Evolutionary conservation across 2,888 invertebrate species (phyloP).

Genomic region (Reticulitermes lucifugus): DNA sequence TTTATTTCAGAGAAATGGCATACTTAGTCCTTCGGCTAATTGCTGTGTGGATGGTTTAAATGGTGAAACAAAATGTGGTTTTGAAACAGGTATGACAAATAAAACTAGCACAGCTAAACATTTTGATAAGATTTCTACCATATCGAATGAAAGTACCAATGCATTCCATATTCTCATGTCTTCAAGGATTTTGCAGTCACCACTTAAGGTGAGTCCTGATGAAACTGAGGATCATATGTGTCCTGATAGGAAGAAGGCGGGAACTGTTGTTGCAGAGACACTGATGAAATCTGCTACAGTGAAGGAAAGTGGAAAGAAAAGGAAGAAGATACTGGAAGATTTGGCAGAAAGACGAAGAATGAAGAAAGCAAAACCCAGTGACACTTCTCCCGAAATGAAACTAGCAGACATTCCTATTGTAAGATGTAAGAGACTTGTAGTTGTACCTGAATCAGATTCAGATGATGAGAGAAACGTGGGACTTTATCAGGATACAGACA

Average conservation of each 20-base stretch:
- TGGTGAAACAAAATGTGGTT: background rate
- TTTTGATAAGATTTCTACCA: background rate
- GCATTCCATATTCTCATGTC: constrained; percentile 37
- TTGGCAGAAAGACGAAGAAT: constrained; percentile 34
- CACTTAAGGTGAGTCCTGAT: background rate
- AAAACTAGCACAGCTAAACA: background rate
- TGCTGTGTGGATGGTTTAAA: too few species aligned
- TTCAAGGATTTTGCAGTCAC: constrained; percentile 6
- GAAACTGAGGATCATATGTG: background rate
- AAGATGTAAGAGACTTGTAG: constrained; percentile 5
- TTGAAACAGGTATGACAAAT: background rate
- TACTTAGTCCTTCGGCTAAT: too few species aligned
- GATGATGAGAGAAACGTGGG: constrained; percentile 16
- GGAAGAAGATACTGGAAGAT: constrained; percentile 36
- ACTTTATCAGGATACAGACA: background rate
- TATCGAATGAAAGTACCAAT: constrained; percentile 20
- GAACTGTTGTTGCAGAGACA: background rate
- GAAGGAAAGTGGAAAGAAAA: constrained; percentile 33
- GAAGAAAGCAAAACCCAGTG: constrained; percentile 7
- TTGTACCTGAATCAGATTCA: constrained; percentile 44
- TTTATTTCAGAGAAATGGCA: too few species aligned
- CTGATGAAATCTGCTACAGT: background rate
- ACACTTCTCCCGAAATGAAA: background rate
- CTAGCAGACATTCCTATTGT: background rate
- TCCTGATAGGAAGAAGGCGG: background rate